phyloP scores from a whole-genome alignment of 2,113 vertebrate species.

The Ceuthmochares aereus region DNA sequence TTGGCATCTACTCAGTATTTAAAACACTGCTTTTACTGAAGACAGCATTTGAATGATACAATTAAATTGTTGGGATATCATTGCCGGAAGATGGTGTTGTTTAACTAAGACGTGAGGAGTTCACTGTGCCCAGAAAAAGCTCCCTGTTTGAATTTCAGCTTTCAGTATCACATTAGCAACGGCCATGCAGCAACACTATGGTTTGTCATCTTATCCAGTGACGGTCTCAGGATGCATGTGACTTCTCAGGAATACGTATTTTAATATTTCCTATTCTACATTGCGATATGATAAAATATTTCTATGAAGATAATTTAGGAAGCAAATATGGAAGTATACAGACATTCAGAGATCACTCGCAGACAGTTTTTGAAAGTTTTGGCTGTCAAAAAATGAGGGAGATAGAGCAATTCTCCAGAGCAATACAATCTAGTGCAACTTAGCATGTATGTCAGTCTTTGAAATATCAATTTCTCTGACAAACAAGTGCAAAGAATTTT shows the following conservation, averaged over 20 bases:
- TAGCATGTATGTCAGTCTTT: constrained; percentile 24
- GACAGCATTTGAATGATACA: neutral
- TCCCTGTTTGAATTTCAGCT: neutral
- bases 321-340: accelerated
- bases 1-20: neutral
- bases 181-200: neutral
- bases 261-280: neutral
- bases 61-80: neutral
- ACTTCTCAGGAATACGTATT: neutral
- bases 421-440: neutral
- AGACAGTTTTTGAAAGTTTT: neutral
- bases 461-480: constrained; percentile 49
- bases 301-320: neutral
- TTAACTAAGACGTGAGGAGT: neutral
- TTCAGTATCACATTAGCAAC: neutral
- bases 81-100: neutral
- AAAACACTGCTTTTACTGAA: neutral
- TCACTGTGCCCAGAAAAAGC: neutral
- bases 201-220: neutral
- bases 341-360: neutral
- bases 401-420: constrained; percentile 22
- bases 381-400: neutral
- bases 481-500: constrained; percentile 49
- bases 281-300: neutral
- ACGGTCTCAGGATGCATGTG: neutral